phyloP scores from a whole-genome alignment of 1,140 invertebrate genomes.

The Anastrepha obliqua region DNA sequence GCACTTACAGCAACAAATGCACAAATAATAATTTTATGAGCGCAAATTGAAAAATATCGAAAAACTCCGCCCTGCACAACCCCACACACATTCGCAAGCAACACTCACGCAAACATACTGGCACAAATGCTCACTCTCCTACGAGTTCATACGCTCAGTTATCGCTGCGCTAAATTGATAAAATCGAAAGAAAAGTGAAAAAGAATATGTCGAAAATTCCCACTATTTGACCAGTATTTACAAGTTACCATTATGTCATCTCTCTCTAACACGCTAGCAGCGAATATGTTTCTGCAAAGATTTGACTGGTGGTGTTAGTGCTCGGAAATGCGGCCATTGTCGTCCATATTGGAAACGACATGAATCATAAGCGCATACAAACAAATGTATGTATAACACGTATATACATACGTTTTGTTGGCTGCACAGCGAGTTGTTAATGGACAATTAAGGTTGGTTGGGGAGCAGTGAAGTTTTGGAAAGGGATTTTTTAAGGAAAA shows the following conservation, averaged over 20 bases:
- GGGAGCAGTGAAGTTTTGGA: background rate
- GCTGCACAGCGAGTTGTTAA: background rate
- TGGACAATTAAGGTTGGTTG: conserved; percentile 23
- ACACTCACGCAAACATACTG: background rate
- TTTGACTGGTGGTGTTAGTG: conserved; percentile 26
- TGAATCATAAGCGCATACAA: background rate
- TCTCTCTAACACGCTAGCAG: background rate
- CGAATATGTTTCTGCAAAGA: background rate
- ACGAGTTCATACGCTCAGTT: background rate
- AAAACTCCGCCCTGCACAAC: conserved; percentile 69
- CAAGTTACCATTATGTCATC: background rate
- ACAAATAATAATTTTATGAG: conserved; percentile 72
- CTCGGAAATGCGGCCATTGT: conserved; percentile 4
- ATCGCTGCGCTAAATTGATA: conserved; percentile 32
- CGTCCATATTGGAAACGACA: conserved; percentile 43
- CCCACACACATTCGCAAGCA: conserved; percentile 11
- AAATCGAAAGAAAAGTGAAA: conserved; percentile 1
- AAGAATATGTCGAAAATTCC: conserved; percentile 3
- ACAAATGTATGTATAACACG: background rate
- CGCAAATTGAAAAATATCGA: conserved; percentile 72
- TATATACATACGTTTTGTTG: background rate
- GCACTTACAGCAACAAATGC: conserved; percentile 56
- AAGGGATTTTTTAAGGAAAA: background rate
- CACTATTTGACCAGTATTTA: background rate
- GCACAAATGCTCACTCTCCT: background rate